Percentiles rank a stretch among this genome's conserved stretches.
These are phyloP conservation scores for Nineta flava DNA, from an alignment of 2,888 invertebrate genomes.

Conservation along the genomic window DNA sequence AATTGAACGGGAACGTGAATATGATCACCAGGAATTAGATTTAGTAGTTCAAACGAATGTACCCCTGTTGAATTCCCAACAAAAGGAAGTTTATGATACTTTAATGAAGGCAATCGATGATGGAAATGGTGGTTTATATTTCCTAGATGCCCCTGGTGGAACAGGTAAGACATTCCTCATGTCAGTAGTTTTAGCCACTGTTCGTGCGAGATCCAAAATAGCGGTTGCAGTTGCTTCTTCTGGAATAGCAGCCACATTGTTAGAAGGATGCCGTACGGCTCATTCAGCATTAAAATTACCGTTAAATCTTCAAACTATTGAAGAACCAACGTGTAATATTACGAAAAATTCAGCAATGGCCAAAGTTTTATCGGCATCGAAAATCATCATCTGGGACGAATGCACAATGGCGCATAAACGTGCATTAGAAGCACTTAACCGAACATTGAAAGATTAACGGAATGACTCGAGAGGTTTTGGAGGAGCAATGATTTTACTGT, in stretches of 20 bases:
- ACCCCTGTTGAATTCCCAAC: conserved; percentile 7
- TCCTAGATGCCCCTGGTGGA: conserved; percentile 11
- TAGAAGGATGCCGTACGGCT: conserved; percentile 12
- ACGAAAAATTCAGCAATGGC: conserved; percentile 18
- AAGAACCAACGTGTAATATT: conserved; percentile 18
- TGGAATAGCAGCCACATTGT: conserved; percentile 14
- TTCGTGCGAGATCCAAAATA: conserved; percentile 14
- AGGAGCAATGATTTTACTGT: too few species aligned
- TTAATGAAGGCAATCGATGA: conserved; percentile 14
- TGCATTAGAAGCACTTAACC: conserved; percentile 16
- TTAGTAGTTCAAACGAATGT: conserved; percentile 6
- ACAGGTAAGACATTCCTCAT: conserved; percentile 12
- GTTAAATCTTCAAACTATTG: conserved; percentile 16
- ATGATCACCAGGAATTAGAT: conserved; percentile 11
- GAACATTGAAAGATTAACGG: too few species aligned
- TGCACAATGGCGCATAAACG: too few species aligned
- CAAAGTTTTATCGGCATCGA: conserved; percentile 16
- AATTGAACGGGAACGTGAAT: conserved; percentile 20
- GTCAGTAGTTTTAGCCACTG: conserved; percentile 14
- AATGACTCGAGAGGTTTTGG: too few species aligned
- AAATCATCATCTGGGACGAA: too few species aligned
- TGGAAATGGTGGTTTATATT: conserved; percentile 16
- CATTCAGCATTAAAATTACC: conserved; percentile 16
- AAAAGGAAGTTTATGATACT: conserved; percentile 12
- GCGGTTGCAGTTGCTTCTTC: conserved; percentile 17